Evolutionary conservation across 92 coral and sea anemone species (phyloP), one percentile per base, ranked within the genome.

Genomic region (Zoanthus sansibaricus): DNA sequence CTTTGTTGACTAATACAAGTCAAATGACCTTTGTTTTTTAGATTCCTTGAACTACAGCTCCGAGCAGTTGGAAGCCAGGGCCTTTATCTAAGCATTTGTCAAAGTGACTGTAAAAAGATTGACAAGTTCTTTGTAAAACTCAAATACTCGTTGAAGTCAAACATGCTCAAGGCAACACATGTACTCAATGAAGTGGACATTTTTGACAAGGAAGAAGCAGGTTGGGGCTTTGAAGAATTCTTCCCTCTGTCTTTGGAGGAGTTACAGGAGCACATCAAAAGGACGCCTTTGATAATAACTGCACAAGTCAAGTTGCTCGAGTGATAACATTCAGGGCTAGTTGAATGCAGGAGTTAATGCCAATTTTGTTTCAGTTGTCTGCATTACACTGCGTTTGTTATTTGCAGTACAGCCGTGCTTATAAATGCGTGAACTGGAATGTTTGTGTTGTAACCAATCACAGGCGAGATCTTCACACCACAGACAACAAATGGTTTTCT

Each of bases 161-260:
- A 95, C 89, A 91, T 93, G 52, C 92, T 88, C 10, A 95, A 93
- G 82, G 98, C 98, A n/a, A 95, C 96, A 6, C 98, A 92, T 85
- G 98, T 93, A 21, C 88, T 91, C 79, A 87, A 95, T 86, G 98
- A 94, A 76, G 96, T 90, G 17, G 98, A 94, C 86, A 87, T 94
- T 45, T 94, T 94, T 89, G 98, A 94, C 91, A 89, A 91, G 21
- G 96, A 95, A 79, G 98, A 96, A 3, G 94, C 98, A 7, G 98
- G 98, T 8, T 95, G 98, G 98, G 98, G 98, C 0, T 95, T 93
- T 85, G 98, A 95, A 77, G 98, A 95, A 56, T 95, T 95, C 82
- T 95, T 95, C 32, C 98, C 98, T 72, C 59, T 95, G 48, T 70
- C 77, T 37, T 91, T 95, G 98, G 31, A 84, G 33, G 98, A 95